phyloP scores from a whole-genome alignment of 2,113 vertebrate genomes.

The Copsychus sechellarum region DNA sequence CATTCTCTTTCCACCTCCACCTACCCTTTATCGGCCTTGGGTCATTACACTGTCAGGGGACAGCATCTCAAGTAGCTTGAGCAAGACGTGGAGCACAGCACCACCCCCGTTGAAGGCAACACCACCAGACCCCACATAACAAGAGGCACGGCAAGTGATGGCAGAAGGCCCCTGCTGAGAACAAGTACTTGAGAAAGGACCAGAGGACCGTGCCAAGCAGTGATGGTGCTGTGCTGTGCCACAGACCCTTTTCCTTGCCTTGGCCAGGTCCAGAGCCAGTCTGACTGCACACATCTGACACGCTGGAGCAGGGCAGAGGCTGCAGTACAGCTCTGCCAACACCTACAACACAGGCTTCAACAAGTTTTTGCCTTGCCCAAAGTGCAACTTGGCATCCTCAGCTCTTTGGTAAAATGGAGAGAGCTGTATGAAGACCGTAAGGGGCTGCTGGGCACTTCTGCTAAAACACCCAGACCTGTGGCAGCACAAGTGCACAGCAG shows the following conservation, averaged over 20 bases:
- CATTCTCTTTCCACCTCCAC: neutral
- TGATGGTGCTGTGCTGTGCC: fast-evolving
- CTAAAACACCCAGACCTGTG: neutral
- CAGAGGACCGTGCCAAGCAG: neutral
- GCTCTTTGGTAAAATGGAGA: neutral
- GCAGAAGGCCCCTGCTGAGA: neutral
- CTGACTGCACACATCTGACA: fast-evolving
- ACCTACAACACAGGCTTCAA: fast-evolving
- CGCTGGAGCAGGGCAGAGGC: neutral
- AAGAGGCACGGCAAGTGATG: fast-evolving
- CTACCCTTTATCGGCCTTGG: neutral
- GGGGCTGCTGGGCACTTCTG: fast-evolving
- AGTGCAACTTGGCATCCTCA: fast-evolving
- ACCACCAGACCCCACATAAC: fast-evolving
- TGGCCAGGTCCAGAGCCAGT: neutral
- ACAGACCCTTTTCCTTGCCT: fast-evolving
- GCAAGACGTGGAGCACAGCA: neutral
- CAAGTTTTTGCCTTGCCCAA: neutral
- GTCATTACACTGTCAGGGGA: neutral
- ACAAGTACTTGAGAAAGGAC: neutral
- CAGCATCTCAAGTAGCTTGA: neutral
- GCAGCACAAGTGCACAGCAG: neutral
- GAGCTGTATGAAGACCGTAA: fast-evolving
- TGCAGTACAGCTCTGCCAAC: neutral
- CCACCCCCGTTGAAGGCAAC: neutral